These are phyloP conservation scores for Augochlora pura DNA, from an alignment of 1,140 invertebrate species.

Conservation along the genomic window DNA sequence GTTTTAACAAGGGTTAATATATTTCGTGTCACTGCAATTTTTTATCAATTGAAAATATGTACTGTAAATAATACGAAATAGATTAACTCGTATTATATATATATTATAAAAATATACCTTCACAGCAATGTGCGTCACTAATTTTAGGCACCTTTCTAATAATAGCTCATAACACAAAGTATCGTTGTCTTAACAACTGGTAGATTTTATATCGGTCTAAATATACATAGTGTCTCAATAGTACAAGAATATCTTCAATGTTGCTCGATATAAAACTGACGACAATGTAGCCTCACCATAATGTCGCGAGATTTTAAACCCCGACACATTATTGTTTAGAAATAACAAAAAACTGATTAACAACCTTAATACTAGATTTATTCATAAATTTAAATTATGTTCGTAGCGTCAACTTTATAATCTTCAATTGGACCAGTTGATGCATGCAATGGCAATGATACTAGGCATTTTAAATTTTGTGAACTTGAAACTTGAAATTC, in stretches of 20 bases:
- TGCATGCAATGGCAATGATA: too few species aligned
- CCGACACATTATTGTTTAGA: neutral
- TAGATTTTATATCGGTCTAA: neutral
- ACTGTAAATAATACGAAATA: too few species aligned
- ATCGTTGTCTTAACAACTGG: neutral
- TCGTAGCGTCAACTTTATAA: too few species aligned
- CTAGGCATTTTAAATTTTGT: too few species aligned
- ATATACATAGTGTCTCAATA: slow-evolving; percentile 4
- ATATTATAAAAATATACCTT: too few species aligned
- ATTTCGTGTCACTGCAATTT: too few species aligned
- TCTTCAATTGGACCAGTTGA: too few species aligned
- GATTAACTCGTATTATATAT: too few species aligned
- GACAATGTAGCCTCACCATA: neutral
- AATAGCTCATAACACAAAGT: neutral
- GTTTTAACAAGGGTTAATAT: too few species aligned
- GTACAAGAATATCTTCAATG: slow-evolving; percentile 1
- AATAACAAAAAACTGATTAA: neutral
- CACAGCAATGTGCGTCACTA: neutral
- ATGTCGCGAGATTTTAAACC: too few species aligned
- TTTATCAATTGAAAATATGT: too few species aligned
- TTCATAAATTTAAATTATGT: neutral
- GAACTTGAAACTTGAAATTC: too few species aligned
- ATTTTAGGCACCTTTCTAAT: neutral
- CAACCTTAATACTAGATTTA: neutral
- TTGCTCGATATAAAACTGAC: neutral